Evolutionary conservation across 2,113 vertebrate species (phyloP), one percentile per base, ranked within the genome.

Genomic region (Rallus limicola): DNA sequence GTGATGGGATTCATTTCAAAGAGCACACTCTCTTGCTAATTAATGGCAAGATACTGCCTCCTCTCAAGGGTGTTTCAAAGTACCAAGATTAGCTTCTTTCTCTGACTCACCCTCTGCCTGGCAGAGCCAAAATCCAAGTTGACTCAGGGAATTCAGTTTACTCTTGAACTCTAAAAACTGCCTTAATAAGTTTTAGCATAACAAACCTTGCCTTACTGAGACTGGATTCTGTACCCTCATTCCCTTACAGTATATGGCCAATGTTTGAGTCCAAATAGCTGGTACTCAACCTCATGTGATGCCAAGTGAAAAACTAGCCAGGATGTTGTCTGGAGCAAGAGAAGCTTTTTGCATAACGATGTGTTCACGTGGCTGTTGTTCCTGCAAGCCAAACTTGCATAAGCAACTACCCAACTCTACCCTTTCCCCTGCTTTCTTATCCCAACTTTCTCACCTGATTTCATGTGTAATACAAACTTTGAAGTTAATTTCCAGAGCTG

Each of bases 231-330:
- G 31, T n/a, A 5, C 6, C 56, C 29, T 28, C 56, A 7, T 77
- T 68, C 60, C 10, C 13, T 64, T 52, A 9, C 1, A 6, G 17
- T 10, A 4, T 2, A 6, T 0, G 9, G 16, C 31, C 34, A 20
- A 8, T 44, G 19, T 13, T 42, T 12, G 5, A 52, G 42, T 59
- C 86, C 68, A 46, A 42, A 44, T 4, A 26, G 8, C 60, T 63
- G 48, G 11, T 11, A 9, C 29, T 34, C 9, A 29, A 1, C 63
- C 34, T 63, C 2, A 21, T 33, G 56, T 14, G 34, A 42, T 9
- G 42, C 42, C 6, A 8, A 50, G 34, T 46, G 58, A 28, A 59
- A 53, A 50, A 48, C 38, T 3, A 62, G 40, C 29, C 31, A 26
- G 68, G 62, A 6, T 5, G 8, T 34, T 7, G 26, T 17, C 56